Evolutionary conservation across 2,888 invertebrate species (phyloP).

Genomic region (Calameuta idolon): DNA sequence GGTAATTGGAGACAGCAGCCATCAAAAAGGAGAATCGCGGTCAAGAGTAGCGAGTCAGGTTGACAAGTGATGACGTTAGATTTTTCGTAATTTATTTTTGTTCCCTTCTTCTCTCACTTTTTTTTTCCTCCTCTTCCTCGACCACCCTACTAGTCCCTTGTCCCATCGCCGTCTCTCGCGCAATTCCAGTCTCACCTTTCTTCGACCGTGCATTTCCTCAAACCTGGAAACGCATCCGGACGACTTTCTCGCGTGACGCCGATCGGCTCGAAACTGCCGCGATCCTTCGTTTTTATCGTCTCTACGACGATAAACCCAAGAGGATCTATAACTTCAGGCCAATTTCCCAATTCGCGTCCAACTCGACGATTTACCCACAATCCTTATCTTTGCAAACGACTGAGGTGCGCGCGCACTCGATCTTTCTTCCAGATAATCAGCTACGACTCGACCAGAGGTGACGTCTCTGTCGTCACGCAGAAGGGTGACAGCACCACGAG

Average conservation of each 20-base stretch:
- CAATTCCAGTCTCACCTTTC: conserved; percentile 6
- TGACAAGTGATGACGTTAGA: background rate
- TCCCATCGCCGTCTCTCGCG: conserved; percentile 7
- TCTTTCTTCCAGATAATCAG: conserved; percentile 84
- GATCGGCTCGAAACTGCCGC: background rate
- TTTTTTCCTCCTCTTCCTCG: conserved; percentile 13
- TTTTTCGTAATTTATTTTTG: background rate
- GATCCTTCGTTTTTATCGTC: background rate
- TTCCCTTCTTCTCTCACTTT: background rate
- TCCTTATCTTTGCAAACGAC: conserved; percentile 6
- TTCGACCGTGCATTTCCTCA: conserved; percentile 20
- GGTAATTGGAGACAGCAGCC: background rate
- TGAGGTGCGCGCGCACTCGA: conserved; percentile 13
- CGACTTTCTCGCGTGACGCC: background rate
- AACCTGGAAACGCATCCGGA: conserved; percentile 18
- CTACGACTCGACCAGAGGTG: conserved; percentile 91
- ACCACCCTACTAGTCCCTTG: background rate
- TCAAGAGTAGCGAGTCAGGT: background rate
- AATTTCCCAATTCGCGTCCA: background rate
- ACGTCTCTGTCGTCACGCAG: conserved; percentile 91
- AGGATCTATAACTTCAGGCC: background rate
- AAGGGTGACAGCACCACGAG: conserved; percentile 92
- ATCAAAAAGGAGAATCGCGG: background rate
- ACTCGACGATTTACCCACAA: background rate
- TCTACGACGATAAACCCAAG: background rate